Percentiles rank a stretch among this genome's conserved stretches.
These are phyloP conservation scores for Polyodon spathula DNA, from an alignment of 2,113 vertebrate genomes.

Conservation along the genomic window DNA sequence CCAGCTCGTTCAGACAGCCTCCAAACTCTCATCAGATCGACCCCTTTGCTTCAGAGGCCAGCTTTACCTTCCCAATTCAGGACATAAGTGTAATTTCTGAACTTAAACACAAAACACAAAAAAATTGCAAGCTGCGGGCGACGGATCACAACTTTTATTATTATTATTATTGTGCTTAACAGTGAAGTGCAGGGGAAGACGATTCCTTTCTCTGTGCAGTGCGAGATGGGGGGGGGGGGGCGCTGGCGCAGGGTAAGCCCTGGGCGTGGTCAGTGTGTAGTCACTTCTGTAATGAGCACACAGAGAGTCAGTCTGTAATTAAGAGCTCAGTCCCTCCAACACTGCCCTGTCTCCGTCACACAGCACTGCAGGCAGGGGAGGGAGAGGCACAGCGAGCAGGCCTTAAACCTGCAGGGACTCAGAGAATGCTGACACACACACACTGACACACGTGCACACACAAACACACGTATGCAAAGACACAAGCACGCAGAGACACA, in stretches of 20 bases:
- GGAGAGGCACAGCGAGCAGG: background rate
- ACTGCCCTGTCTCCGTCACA: conserved; percentile 48
- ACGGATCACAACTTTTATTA: too few relatives aligned
- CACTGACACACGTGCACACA: background rate
- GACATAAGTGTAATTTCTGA: too few relatives aligned
- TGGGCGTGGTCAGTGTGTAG: conserved; percentile 58
- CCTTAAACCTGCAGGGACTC: background rate
- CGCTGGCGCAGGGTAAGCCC: conserved; percentile 29
- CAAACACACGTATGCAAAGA: conserved; percentile 3
- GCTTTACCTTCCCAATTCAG: too few relatives aligned
- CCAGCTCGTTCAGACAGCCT: too few relatives aligned
- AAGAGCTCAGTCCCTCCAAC: too few relatives aligned
- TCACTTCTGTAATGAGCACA: conserved; percentile 53
- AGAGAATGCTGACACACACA: too few relatives aligned
- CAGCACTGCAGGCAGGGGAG: conserved; percentile 32
- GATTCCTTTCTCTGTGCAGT: conserved; percentile 26
- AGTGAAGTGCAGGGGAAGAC: conserved; percentile 24
- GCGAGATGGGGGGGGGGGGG: conserved; percentile 28
- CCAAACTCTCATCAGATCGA: too few relatives aligned
- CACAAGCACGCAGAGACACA: conserved; percentile 6
- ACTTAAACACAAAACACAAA: too few relatives aligned
- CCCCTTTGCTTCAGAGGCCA: too few relatives aligned
- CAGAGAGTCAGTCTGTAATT: conserved; percentile 45
- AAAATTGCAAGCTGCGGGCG: too few relatives aligned
- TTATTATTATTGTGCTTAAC: too few relatives aligned